phyloP scores from a whole-genome alignment of 1,140 invertebrate species.

The Drosophila elegans region DNA sequence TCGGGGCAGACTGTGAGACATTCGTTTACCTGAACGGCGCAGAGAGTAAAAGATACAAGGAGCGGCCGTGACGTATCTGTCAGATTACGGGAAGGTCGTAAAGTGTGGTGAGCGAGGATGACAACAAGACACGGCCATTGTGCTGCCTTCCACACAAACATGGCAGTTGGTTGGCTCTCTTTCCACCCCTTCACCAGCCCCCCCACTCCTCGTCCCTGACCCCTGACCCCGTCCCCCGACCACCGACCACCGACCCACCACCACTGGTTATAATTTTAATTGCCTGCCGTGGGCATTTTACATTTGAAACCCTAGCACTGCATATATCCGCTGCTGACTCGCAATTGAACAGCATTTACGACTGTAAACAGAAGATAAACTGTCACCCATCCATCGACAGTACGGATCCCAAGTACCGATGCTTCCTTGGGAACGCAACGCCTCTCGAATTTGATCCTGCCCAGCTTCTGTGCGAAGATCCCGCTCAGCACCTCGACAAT shows the following conservation, averaged over 20 bases:
- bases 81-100: conserved; percentile 82
- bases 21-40: conserved; percentile 10
- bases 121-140: conserved; percentile 76
- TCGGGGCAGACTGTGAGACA: conserved; percentile 6
- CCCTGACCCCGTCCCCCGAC: conserved; percentile 23
- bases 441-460: conserved; percentile 70
- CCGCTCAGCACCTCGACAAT: conserved; percentile 56
- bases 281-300: conserved; percentile 59
- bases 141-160: conserved; percentile 66
- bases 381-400: conserved; percentile 58
- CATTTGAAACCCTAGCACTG: conserved; percentile 28
- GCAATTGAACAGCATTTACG: conserved; percentile 81
- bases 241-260: conserved; percentile 26
- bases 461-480: conserved; percentile 68
- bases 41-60: conserved; percentile 12
- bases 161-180: conserved; percentile 58
- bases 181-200: not conserved
- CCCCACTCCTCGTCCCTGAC: conserved; percentile 12
- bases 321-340: conserved; percentile 23
- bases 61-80: conserved; percentile 81
- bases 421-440: conserved; percentile 48
- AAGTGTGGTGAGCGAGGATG: conserved; percentile 84
- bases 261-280: conserved; percentile 78
- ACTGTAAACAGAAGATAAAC: conserved; percentile 84
- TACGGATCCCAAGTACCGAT: conserved; percentile 30